Evolutionary conservation across 2,888 invertebrate species (phyloP), one percentile per base, ranked within the genome.

Genomic region (Drosophila mettleri): DNA sequence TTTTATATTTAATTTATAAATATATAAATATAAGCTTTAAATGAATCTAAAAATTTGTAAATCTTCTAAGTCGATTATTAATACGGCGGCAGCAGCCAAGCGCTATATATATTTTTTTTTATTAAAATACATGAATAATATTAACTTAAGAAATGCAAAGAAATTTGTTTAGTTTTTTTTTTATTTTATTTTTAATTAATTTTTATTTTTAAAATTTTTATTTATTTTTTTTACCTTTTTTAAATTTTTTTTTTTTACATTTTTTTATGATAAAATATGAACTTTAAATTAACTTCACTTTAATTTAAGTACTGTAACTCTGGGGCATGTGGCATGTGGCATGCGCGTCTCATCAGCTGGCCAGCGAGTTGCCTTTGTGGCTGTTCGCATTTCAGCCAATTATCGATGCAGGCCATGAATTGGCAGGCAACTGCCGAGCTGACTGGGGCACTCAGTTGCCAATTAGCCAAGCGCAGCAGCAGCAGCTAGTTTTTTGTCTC

Each of bases 381-480:
- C 34, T 5, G 38, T 22, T 41, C 29, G 61, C 62, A 52, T 36
- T 63, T 63, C 60, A 57, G 76, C 74, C 74, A 74, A 74, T 74
- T 74, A 74, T 76, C 74, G 76, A 71, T 76, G 76, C 71, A 62
- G 76, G 49, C 74, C 61, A 38, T 60, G 65, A 53, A 73, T 74
- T 74, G 73, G 69, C 69, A 73, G 59, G 53, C 57, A 62, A 60
- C 58, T 53, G 70, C 45, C 58, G 49, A 27, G 43, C 59, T 14
- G 74, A 60, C 48, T 58, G 39, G 67, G 70, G 68, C 71, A 58
- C 74, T 71, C 83, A 86, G 83, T 86, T 83, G 86, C 81, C 81
- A 82, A 82, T 82, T 82, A 82, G 81, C 72, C 71, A 49, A 54
- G 55, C 73, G 59, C 43, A 74, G 59, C 39, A 39, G n/a, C 43